phyloP scores from a whole-genome alignment of 2,113 vertebrate genomes.

The Papio anubis region DNA sequence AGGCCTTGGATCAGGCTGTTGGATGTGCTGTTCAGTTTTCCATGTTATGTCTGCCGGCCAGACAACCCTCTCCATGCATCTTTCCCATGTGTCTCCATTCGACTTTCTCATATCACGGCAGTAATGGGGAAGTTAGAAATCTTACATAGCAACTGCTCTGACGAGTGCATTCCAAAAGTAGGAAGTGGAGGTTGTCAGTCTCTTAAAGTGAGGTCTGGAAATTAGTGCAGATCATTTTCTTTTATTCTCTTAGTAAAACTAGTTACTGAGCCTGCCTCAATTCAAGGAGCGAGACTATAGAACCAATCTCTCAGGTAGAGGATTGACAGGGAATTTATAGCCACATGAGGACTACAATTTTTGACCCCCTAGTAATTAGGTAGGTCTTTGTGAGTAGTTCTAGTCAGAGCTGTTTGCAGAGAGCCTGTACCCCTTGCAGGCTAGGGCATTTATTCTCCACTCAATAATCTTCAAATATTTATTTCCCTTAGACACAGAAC shows the following conservation, averaged over 20 bases:
- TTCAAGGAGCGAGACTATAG: not conserved
- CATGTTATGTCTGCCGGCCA: not conserved
- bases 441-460: not conserved
- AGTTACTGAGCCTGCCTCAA: not conserved
- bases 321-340: not conserved
- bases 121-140: not conserved
- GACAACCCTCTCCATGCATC: not conserved
- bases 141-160: not conserved
- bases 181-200: not conserved
- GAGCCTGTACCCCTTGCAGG: not conserved
- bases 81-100: not conserved
- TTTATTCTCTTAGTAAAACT: not conserved
- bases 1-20: not conserved
- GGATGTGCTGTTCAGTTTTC: not conserved
- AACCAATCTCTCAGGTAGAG: not conserved
- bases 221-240: not conserved
- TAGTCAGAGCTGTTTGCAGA: not conserved
- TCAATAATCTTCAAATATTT: not conserved
- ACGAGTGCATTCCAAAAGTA: not conserved
- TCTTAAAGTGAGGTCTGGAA: not conserved
- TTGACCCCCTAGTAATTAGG: not conserved
- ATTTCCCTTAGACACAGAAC: not conserved
- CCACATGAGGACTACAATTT: not conserved
- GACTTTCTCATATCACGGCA: not conserved
- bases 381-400: not conserved